phyloP scores from a whole-genome alignment of 2,113 vertebrate genomes.

The Recurvirostra avosetta region DNA sequence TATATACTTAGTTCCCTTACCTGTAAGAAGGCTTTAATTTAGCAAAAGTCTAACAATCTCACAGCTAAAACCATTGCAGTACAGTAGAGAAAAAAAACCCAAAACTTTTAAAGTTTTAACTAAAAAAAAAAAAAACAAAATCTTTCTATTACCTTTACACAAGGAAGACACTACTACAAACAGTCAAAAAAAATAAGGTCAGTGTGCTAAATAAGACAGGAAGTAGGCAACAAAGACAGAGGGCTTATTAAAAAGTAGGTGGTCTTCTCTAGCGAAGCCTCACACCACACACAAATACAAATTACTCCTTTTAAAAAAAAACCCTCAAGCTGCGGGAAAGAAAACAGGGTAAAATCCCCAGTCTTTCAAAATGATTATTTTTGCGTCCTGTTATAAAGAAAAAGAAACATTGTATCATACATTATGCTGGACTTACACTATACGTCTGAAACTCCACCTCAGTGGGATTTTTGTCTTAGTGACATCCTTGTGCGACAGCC shows the following conservation, averaged over 20 bases:
- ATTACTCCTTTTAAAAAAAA: not conserved
- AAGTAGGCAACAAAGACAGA: not conserved
- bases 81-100: not conserved
- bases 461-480: not conserved
- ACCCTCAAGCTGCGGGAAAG: not conserved
- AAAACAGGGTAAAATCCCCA: not conserved
- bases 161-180: not conserved
- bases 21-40: not conserved
- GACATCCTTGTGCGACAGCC: not conserved
- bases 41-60: not conserved
- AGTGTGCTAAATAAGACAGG: not conserved
- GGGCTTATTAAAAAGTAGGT: not conserved
- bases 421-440: not conserved
- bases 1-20: not conserved
- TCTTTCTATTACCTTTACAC: not conserved
- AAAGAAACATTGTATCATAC: not conserved
- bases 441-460: not conserved
- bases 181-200: not conserved
- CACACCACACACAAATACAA: not conserved
- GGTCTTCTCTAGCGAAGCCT: not conserved
- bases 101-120: not conserved
- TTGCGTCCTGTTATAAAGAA: not conserved
- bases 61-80: not conserved
- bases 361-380: not conserved
- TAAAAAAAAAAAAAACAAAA: not conserved